Evolutionary conservation across 2,113 vertebrate species (phyloP).

Genomic region (Cololabis saira): DNA sequence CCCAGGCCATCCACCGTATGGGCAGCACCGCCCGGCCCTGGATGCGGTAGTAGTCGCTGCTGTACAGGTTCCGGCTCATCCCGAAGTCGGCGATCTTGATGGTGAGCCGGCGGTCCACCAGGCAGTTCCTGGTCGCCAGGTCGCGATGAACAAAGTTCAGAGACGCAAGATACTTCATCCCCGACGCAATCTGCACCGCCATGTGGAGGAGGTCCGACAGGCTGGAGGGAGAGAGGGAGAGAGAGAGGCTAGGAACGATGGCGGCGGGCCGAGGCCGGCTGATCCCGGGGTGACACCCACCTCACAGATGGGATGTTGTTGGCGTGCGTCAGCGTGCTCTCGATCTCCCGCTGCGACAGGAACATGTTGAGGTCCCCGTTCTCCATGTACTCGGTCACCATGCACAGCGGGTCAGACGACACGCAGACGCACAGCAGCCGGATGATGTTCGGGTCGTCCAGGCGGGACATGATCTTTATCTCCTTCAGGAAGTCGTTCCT

Average conservation of each 20-base stretch:
- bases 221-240: slow-evolving; percentile 54
- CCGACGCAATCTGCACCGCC: slow-evolving; percentile 87
- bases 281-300: too few species aligned
- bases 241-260: background rate
- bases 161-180: slow-evolving; percentile 87
- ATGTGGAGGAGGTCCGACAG: slow-evolving; percentile 85
- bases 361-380: slow-evolving; percentile 85
- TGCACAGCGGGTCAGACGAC: slow-evolving; percentile 84
- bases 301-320: slow-evolving; percentile 78
- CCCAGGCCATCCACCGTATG: slow-evolving; percentile 91
- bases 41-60: slow-evolving; percentile 89
- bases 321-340: slow-evolving; percentile 81
- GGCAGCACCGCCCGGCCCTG: slow-evolving; percentile 88
- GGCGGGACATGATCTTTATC: slow-evolving; percentile 89
- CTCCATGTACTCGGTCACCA: slow-evolving; percentile 84
- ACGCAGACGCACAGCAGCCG: slow-evolving; percentile 88
- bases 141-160: slow-evolving; percentile 89
- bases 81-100: slow-evolving; percentile 90
- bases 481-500: slow-evolving; percentile 90
- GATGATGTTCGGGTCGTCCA: slow-evolving; percentile 89
- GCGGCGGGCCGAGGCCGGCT: background rate
- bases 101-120: slow-evolving; percentile 87
- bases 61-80: slow-evolving; percentile 90
- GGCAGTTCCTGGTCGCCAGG: slow-evolving; percentile 87
- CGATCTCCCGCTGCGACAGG: slow-evolving; percentile 84